Evolutionary conservation across 2,888 invertebrate genomes (phyloP).

Genomic region (Chrysodeixis includens): DNA sequence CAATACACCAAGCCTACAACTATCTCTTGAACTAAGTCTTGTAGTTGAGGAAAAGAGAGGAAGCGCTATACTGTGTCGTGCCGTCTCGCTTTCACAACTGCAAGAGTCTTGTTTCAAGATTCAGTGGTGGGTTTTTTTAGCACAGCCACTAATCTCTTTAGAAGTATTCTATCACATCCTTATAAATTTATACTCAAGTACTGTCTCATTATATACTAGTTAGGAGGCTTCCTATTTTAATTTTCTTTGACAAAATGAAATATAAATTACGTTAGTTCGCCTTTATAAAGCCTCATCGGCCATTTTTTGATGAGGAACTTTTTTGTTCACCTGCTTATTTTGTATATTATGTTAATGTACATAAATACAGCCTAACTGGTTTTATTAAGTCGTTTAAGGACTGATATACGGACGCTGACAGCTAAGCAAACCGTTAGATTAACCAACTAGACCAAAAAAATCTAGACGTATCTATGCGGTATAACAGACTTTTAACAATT

Average conservation of each 20-base stretch:
- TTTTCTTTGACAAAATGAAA: conserved; percentile 36
- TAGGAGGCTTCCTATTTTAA: conserved; percentile 23
- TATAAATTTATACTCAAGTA: conserved; percentile 16
- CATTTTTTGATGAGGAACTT: conserved; percentile 30
- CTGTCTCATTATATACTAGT: conserved; percentile 13
- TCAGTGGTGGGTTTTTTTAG: not conserved
- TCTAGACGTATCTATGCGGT: too few species aligned
- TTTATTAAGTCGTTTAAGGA: not conserved
- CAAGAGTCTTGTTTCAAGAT: too few species aligned
- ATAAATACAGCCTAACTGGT: conserved; percentile 19
- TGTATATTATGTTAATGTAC: conserved; percentile 28
- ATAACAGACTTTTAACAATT: too few species aligned
- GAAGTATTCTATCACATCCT: conserved; percentile 30
- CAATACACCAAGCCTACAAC: conserved; percentile 20
- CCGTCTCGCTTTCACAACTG: too few species aligned
- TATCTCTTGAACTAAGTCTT: too few species aligned
- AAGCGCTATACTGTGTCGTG: too few species aligned
- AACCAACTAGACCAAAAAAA: too few species aligned
- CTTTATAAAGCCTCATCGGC: conserved; percentile 29
- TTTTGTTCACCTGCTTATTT: conserved; percentile 30
- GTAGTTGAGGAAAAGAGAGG: too few species aligned
- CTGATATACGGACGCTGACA: not conserved
- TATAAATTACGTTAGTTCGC: conserved; percentile 37
- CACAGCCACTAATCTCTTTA: conserved; percentile 32
- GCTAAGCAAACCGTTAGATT: not conserved